Base-by-base conservation (phyloP, 2,888 invertebrate genomes). In the Drosophila anceps region DNA sequence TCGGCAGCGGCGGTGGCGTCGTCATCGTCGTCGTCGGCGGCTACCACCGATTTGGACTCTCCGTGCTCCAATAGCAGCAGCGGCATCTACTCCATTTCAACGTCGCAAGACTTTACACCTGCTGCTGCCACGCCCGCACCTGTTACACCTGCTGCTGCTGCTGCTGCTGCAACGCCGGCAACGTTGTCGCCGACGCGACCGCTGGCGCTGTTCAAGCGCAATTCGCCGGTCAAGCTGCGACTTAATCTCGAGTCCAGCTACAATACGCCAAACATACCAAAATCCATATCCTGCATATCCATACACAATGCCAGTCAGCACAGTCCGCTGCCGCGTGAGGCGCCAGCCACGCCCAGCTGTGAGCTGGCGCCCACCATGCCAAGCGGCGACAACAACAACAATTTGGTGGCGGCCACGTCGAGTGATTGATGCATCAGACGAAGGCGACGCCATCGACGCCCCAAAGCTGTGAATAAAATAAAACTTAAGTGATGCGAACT, bases 251-350 rank as follows among this genome's bases (percentile, higher is more conserved):
- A 89, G 70, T 79, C 92, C 29, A 91, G 73, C 54, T 91, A 88
- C 13, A 50, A 50, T 69, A 80, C 87, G 66, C 84, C 69, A 43
- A 72, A 81, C 59, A 90, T 91, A 80, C 91, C 91, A 74, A 91
- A 91, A 79, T 91, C 91, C 48, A 78, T 90, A 71, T 91, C 91
- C 82, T 91, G 91, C 84, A 88, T 91, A 82, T 87, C 92, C 57
- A 91, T 91, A 79, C 88, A 84, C 65, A 85, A 79, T 72, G 80
- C 77, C 53, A 66, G 61, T 20, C 18, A 58, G 51, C 33, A 59
- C 53, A 83, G 81, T 73, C 79, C 83, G 43, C 59, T 81, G 60
- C 78, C 69, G 61, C 74, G 76, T 13, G 78, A 82, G 37, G 74
- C 88, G 31, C 84, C 88, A 0, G 62, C 84, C 58, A 89, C 91